These are phyloP conservation scores for Artibeus lituratus DNA, from an alignment of 2,797 vertebrate genomes.

Conservation along the genomic window DNA sequence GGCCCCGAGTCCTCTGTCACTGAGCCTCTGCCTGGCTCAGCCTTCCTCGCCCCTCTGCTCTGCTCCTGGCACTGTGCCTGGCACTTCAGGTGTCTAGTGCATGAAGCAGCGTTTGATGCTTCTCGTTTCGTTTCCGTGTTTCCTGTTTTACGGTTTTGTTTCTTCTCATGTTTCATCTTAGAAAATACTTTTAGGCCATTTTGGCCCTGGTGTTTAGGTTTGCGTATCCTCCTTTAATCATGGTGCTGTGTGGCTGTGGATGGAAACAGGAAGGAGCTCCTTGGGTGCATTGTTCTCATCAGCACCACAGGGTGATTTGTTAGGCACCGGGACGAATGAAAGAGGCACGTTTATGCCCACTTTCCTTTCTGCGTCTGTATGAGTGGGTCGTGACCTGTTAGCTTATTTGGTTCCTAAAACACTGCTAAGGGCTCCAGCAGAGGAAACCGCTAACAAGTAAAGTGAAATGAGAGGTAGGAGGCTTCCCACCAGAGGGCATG, in stretches of 20 bases:
- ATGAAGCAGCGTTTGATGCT: not conserved
- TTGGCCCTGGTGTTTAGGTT: not conserved
- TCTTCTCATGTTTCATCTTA: not conserved
- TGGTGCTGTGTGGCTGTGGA: not conserved
- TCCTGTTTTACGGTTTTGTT: slow-evolving; percentile 7
- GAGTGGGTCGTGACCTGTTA: not conserved
- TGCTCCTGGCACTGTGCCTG: not conserved
- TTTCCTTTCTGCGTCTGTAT: not conserved
- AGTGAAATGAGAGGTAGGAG: not conserved
- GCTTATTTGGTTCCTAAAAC: not conserved
- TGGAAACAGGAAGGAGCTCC: not conserved
- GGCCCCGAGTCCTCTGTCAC: too few relatives aligned
- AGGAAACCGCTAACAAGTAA: not conserved
- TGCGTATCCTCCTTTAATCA: not conserved
- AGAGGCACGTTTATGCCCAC: not conserved
- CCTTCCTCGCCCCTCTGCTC: not conserved
- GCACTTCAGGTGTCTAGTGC: not conserved
- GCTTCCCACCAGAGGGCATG: not conserved
- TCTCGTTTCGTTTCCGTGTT: not conserved
- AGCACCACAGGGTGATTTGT: not conserved
- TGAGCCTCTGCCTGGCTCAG: not conserved
- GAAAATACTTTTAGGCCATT: not conserved
- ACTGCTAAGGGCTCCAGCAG: not conserved
- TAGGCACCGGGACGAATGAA: not conserved
- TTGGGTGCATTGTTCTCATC: not conserved